A percentile compares a stretch with the other conserved stretches of the same genome.
Evolutionary conservation across 2,888 invertebrate species (phyloP).

Genomic region (Drosophila suboccidentalis): DNA sequence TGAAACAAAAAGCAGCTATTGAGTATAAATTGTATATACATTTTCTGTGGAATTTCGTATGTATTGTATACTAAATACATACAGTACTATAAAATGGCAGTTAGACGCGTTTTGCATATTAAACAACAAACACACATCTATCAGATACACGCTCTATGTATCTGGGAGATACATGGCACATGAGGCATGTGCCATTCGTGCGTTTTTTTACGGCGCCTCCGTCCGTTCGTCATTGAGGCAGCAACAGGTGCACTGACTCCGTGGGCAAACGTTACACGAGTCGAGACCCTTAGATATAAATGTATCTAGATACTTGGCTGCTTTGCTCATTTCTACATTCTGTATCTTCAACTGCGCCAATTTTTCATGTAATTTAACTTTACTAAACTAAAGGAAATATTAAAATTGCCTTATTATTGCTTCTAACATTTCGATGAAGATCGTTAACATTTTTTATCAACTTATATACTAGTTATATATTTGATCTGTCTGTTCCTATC

Average conservation of each 20-base stretch:
- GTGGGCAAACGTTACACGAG: constrained; percentile 7
- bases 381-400: neutral
- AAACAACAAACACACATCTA: constrained; percentile 34
- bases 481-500: neutral
- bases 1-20: constrained; percentile 34
- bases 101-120: constrained; percentile 64
- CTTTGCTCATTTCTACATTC: neutral
- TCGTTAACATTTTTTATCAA: neutral
- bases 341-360: constrained; percentile 26
- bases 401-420: neutral
- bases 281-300: neutral
- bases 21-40: constrained; percentile 5
- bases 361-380: constrained; percentile 8
- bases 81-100: constrained; percentile 46
- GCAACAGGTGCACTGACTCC: constrained; percentile 71
- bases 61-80: constrained; percentile 38
- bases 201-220: constrained; percentile 52
- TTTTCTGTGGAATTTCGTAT: constrained; percentile 58
- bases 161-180: constrained; percentile 25
- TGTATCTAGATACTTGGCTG: constrained; percentile 8
- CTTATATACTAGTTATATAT: no score
- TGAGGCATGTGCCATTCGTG: constrained; percentile 34
- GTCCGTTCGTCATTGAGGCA: constrained; percentile 39
- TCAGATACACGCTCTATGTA: constrained; percentile 27
- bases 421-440: neutral